Evolutionary conservation across 2,113 vertebrate genomes (phyloP).

Genomic region (Leucopsar rothschildi): DNA sequence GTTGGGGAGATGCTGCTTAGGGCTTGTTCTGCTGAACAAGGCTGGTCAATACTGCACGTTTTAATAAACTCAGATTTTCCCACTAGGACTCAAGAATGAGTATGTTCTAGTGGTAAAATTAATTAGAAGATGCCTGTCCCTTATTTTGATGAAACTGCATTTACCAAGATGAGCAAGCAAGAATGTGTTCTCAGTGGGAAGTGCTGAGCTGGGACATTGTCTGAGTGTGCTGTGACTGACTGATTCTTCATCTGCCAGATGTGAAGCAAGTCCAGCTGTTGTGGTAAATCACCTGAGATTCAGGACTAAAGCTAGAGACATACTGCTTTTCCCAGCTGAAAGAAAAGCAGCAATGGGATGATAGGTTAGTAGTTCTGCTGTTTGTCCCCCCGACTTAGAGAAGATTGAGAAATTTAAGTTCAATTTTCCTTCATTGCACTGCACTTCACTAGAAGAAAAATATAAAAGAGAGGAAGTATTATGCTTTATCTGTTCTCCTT

Average conservation of each 20-base stretch:
- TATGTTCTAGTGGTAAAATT: not conserved
- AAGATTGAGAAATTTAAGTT: not conserved
- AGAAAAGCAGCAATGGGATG: not conserved
- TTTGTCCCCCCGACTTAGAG: not conserved
- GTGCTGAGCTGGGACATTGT: not conserved
- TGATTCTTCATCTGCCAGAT: not conserved
- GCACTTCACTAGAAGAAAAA: not conserved
- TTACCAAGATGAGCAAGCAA: not conserved
- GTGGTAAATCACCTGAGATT: not conserved
- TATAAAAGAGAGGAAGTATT: not conserved
- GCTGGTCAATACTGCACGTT: not conserved
- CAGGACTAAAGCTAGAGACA: not conserved
- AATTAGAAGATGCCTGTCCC: not conserved
- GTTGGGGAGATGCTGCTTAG: not conserved
- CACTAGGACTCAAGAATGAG: not conserved
- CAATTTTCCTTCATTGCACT: not conserved
- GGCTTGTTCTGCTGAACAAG: not conserved
- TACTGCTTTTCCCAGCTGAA: not conserved
- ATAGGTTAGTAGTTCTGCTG: not conserved
- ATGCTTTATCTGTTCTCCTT: not conserved
- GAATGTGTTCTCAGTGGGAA: not conserved
- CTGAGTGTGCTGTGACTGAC: not conserved
- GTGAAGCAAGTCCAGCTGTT: not conserved
- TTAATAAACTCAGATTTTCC: not conserved
- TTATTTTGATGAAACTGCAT: not conserved